phyloP scores from a whole-genome alignment of 2,888 invertebrate species.

The Amiota mariae region DNA sequence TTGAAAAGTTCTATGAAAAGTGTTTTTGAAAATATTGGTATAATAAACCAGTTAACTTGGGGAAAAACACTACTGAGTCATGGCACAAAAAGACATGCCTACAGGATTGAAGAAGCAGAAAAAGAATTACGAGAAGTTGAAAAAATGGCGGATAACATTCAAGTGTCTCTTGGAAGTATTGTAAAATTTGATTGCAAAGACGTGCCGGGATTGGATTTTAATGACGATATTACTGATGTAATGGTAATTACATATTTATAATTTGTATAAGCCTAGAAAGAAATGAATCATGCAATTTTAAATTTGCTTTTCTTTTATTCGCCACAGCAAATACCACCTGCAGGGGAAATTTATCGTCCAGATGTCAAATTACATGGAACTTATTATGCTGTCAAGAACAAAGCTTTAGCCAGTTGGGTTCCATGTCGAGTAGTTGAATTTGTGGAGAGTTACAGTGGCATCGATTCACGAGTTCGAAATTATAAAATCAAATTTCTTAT shows the following conservation, averaged over 20 bases:
- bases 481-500: slow-evolving; percentile 71
- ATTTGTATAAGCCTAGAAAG: too few relatives aligned
- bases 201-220: slow-evolving; percentile 74
- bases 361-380: slow-evolving; percentile 60
- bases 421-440: slow-evolving; percentile 70
- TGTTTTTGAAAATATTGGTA: slow-evolving; percentile 69
- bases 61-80: slow-evolving; percentile 71
- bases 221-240: too few relatives aligned
- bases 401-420: slow-evolving; percentile 71
- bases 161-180: slow-evolving; percentile 77
- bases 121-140: slow-evolving; percentile 77
- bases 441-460: slow-evolving; percentile 53
- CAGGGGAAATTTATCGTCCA: slow-evolving; percentile 68
- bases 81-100: slow-evolving; percentile 69
- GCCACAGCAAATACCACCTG: too few relatives aligned
- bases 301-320: too few relatives aligned
- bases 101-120: slow-evolving; percentile 75
- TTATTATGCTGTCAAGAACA: slow-evolving; percentile 72
- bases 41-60: slow-evolving; percentile 75
- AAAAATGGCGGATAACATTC: slow-evolving; percentile 77
- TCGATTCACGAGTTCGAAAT: slow-evolving; percentile 55
- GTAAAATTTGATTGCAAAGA: slow-evolving; percentile 73
- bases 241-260: too few relatives aligned
- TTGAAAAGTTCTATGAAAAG: slow-evolving; percentile 64
- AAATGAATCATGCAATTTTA: too few relatives aligned